Percentiles rank a stretch among this genome's conserved stretches.
These are phyloP conservation scores for Hypomecis punctinalis DNA, from an alignment of 2,888 invertebrate species.

Conservation along the genomic window DNA sequence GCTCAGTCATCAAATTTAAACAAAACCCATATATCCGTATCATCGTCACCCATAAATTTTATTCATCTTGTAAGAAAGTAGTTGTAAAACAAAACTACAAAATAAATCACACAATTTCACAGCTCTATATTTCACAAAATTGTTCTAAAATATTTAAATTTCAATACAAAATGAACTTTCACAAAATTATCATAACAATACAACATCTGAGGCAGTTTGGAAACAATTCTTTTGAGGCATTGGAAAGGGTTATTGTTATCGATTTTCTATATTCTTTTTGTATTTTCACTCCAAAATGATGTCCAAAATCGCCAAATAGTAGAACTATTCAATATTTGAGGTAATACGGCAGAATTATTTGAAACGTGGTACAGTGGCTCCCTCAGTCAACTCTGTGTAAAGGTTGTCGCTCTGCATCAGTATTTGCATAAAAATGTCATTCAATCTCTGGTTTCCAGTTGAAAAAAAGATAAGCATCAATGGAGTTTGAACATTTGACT, in stretches of 20 bases:
- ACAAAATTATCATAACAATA: constrained; percentile 74
- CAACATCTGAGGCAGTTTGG: constrained; percentile 50
- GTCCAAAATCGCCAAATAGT: neutral
- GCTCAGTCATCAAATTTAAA: no score
- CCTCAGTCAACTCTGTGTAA: neutral
- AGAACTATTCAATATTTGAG: neutral
- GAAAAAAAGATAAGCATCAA: constrained; percentile 46
- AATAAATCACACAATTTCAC: neutral
- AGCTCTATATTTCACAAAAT: constrained; percentile 11
- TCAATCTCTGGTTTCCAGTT: constrained; percentile 47
- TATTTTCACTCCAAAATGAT: constrained; percentile 24
- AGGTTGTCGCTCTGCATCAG: constrained; percentile 6
- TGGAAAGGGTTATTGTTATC: constrained; percentile 61
- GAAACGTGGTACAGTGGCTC: neutral
- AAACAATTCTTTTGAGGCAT: constrained; percentile 64
- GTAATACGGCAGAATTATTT: neutral
- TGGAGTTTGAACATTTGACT: constrained; percentile 25
- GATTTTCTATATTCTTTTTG: constrained; percentile 49
- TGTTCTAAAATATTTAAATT: neutral
- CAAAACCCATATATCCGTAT: no score
- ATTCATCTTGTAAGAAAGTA: no score
- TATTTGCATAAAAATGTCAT: constrained; percentile 71
- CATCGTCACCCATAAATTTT: no score
- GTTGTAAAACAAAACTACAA: no score
- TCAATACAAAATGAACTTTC: constrained; percentile 57